Percentiles rank a stretch among this genome's conserved stretches.
phyloP scores from a whole-genome alignment of 2,888 invertebrate genomes.

The Adelphocoris suturalis region DNA sequence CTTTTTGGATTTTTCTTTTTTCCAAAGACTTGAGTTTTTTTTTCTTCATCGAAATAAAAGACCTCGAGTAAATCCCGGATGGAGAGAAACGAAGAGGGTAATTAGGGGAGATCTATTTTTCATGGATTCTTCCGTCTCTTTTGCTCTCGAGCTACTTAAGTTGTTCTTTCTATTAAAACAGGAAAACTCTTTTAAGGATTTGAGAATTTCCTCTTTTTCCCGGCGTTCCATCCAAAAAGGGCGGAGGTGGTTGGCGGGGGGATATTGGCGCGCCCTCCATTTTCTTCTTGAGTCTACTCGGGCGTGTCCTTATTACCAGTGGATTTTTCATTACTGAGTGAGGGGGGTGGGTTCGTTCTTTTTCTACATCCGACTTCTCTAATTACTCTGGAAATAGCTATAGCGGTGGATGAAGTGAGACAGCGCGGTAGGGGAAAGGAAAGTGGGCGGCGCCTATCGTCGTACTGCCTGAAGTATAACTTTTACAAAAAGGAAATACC shows the following conservation, averaged over 20 bases:
- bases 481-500: no score
- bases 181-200: conserved; percentile 58
- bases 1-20: conserved; percentile 4
- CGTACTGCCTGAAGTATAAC: no score
- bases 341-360: background rate
- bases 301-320: background rate
- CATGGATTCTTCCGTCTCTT: conserved; percentile 61
- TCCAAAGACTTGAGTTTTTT: background rate
- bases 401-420: no score
- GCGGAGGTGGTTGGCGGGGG: background rate
- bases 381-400: background rate
- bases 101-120: conserved; percentile 70
- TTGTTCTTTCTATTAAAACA: conserved; percentile 65
- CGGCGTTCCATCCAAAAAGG: background rate
- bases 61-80: conserved; percentile 32
- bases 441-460: no score
- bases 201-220: conserved; percentile 31
- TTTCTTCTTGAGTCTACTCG: conserved; percentile 8
- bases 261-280: conserved; percentile 42
- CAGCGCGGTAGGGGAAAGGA: no score
- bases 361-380: background rate
- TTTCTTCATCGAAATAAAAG: conserved; percentile 16
- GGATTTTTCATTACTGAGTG: background rate
- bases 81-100: conserved; percentile 43
- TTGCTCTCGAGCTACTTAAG: conserved; percentile 62